Evolutionary conservation across 1,140 invertebrate species (phyloP), one percentile per base, ranked within the genome.

Genomic region (Centruroides sculpturatus): DNA sequence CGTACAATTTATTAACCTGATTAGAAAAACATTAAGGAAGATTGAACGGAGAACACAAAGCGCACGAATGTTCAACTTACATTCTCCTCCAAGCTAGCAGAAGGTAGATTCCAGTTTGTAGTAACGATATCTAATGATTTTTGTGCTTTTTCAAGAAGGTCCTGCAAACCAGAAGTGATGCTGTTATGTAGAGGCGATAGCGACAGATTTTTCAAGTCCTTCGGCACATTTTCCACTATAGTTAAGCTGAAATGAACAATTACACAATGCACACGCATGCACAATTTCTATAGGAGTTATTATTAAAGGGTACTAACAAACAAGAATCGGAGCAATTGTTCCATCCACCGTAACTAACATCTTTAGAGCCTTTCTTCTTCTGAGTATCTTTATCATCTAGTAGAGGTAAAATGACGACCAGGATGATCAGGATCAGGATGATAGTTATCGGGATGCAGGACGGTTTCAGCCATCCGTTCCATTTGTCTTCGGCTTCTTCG

Each of bases 171-270:
- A 51, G 83, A 75, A 68, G 82, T 89, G 1, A 89, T 95, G 13
- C 83, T 84, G 46, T 77, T 74, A 48, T 77, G 77, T 2, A 77
- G 70, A n/a, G 78, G 77, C 34, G 71, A 68, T 41, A 79, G 79
- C 56, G 81, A 76, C 35, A 79, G 74, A 73, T 84, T 94, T 65
- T 80, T 81, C 57, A 95, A 71, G 23, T 88, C 87, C 66, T 89
- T 80, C 1, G 92, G 92, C 70, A 96, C 91, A 69, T 83, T 89
- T 75, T 97, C 92, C 1, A 92, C 85, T 62, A 95, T 72, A 13
- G 41, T 47, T 35, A 64, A 36, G 35, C 61, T 58, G 53, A 12
- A 47, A 55, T 4, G 41, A 41, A 41, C 8, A 41, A 41, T 41
- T 41, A 41, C 8, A 8, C 8, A 41, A 8, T 41, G 41, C 41